A percentile compares a stretch with the other conserved stretches of the same genome.
Evolutionary conservation across 35 echinoderm and acorn worm genomes (phyloP).

Genomic region (Chiridota heheva): DNA sequence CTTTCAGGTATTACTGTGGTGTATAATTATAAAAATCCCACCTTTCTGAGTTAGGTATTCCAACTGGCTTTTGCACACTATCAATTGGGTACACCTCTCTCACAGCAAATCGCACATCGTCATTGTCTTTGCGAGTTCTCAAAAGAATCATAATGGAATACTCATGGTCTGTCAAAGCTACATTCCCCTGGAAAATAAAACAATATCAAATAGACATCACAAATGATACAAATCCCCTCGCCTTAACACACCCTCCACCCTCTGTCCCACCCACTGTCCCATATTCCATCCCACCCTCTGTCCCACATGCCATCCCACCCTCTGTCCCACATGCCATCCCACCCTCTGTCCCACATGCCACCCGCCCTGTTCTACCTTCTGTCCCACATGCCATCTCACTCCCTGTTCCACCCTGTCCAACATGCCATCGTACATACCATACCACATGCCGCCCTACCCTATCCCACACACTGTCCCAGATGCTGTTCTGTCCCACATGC

Average conservation of each 20-base stretch:
- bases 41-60: conserved; percentile 60
- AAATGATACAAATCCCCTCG: background rate
- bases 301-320: too few species aligned
- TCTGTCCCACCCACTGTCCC: background rate
- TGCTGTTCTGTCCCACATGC: too few species aligned
- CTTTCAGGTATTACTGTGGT: background rate
- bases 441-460: too few species aligned
- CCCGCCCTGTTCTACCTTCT: too few species aligned
- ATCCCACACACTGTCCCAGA: too few species aligned
- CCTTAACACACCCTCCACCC: background rate
- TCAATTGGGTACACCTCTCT: conserved; percentile 89
- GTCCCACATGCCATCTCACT: too few species aligned
- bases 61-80: conserved; percentile 50
- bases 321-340: too few species aligned
- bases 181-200: conserved; percentile 70
- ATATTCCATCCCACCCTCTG: too few species aligned
- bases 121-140: conserved; percentile 70
- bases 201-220: background rate
- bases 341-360: too few species aligned
- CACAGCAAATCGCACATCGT: conserved; percentile 96
- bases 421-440: too few species aligned
- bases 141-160: conserved; percentile 85
- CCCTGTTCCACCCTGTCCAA: too few species aligned
- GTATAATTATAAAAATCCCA: background rate
- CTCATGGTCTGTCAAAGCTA: conserved; percentile 89